Evolutionary conservation across 2,113 vertebrate genomes (phyloP).

Genomic region (Vulpes ferrilata): DNA sequence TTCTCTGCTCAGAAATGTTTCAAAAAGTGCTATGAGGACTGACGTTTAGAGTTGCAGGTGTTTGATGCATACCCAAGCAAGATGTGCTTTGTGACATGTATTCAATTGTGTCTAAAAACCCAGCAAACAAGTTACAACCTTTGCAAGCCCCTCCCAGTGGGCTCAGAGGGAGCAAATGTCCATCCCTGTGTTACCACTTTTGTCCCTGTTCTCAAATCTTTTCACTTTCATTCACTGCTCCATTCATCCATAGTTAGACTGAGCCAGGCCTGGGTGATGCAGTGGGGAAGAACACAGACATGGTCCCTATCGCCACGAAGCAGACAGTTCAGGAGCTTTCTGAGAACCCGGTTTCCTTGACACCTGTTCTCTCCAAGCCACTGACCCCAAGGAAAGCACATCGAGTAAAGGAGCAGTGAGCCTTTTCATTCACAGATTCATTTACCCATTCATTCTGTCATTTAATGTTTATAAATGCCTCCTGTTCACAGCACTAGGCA

Average conservation of each 20-base stretch:
- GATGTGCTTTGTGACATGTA: neutral
- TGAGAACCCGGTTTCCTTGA: neutral
- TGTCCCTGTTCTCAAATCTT: neutral
- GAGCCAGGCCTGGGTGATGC: neutral
- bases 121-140: neutral
- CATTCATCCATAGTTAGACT: neutral
- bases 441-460: neutral
- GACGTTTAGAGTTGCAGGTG: neutral
- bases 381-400: neutral
- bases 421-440: neutral
- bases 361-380: neutral
- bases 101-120: neutral
- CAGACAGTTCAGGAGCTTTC: neutral
- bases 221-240: neutral
- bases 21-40: neutral
- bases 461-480: neutral
- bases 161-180: neutral
- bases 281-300: neutral
- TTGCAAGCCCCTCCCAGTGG: neutral
- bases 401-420: neutral
- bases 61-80: neutral
- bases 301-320: neutral
- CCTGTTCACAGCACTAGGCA: neutral
- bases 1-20: constrained; percentile 21
- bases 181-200: too few species aligned